Evolutionary conservation across 2,888 invertebrate genomes (phyloP).

Genomic region (Coenonympha glycerion): DNA sequence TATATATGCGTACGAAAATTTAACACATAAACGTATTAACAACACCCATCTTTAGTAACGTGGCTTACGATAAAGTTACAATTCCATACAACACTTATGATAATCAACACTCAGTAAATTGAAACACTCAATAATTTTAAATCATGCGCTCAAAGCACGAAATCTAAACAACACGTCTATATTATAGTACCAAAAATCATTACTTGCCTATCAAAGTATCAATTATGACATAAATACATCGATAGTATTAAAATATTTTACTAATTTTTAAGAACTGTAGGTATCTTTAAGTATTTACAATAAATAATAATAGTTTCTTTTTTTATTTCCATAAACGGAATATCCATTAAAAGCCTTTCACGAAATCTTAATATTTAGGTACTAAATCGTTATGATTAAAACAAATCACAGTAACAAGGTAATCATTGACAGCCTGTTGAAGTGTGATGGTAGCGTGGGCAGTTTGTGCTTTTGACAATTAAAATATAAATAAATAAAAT

Average conservation of each 20-base stretch:
- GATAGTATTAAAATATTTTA: slow-evolving; percentile 21
- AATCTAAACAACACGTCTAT: slow-evolving; percentile 52
- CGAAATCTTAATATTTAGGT: slow-evolving; percentile 39
- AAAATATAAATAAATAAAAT: too few species aligned
- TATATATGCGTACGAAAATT: slow-evolving; percentile 30
- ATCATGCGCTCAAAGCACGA: slow-evolving; percentile 70
- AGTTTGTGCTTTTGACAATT: slow-evolving; percentile 36
- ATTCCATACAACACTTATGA: slow-evolving; percentile 57
- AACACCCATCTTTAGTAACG: slow-evolving; percentile 40
- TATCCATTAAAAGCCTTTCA: slow-evolving; percentile 48
- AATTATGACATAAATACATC: slow-evolving; percentile 38
- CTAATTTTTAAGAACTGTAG: background rate
- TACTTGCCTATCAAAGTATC: slow-evolving; percentile 35
- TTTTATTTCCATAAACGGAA: slow-evolving; percentile 43
- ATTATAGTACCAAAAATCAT: slow-evolving; percentile 43
- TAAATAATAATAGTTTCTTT: slow-evolving; percentile 20
- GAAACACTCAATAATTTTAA: slow-evolving; percentile 61
- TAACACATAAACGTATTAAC: slow-evolving; percentile 41
- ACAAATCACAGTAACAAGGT: slow-evolving; percentile 72
- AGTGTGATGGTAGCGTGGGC: slow-evolving; percentile 48
- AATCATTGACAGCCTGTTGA: slow-evolving; percentile 47
- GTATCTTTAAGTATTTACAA: slow-evolving; percentile 33
- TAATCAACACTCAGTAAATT: slow-evolving; percentile 54
- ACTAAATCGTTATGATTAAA: slow-evolving; percentile 63
- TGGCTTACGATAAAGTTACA: slow-evolving; percentile 45